Percentiles rank a stretch among this genome's conserved stretches.
Conservation (phyloP, 2,113 vertebrate genomes). For the Sinocyclocheilus rhinocerous region DNA sequence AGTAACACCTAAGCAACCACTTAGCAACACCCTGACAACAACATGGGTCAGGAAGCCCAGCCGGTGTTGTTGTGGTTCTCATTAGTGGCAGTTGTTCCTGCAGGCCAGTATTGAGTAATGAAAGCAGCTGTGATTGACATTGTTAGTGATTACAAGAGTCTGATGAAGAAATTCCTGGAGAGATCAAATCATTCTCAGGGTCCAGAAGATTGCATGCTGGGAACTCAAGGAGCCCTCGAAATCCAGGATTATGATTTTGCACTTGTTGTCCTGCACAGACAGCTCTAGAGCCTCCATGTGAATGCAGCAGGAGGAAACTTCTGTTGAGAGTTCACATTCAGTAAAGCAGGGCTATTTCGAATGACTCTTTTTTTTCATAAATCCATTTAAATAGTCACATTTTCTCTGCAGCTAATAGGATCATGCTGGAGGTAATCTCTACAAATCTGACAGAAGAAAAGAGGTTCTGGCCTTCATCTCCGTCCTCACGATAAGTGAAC, state of each 20-base stretch:
- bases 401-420: slow-evolving; percentile 79
- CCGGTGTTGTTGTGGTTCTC: not conserved
- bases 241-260: slow-evolving; percentile 76
- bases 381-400: slow-evolving; percentile 81
- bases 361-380: slow-evolving; percentile 73
- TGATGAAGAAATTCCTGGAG: slow-evolving; percentile 69
- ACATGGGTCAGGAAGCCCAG: not conserved
- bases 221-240: slow-evolving; percentile 73
- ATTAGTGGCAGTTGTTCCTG: not conserved
- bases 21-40: not conserved
- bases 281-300: slow-evolving; percentile 70
- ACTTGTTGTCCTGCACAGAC: slow-evolving; percentile 72
- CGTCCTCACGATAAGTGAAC: slow-evolving; percentile 80
- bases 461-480: slow-evolving; percentile 79
- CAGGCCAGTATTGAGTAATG: not conserved
- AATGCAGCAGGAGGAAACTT: slow-evolving; percentile 61
- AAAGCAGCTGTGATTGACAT: slow-evolving; percentile 42
- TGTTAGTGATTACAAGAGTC: slow-evolving; percentile 68
- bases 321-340: slow-evolving; percentile 58
- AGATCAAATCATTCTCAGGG: slow-evolving; percentile 72
- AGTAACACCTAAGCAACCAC: not conserved
- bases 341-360: slow-evolving; percentile 67
- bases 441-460: slow-evolving; percentile 78
- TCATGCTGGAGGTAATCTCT: slow-evolving; percentile 81
- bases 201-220: slow-evolving; percentile 70